These are phyloP conservation scores for Hydractinia echinata DNA, from an alignment of 30 jellyfish, hydroid and myxozoan species.

Conservation along the genomic window DNA sequence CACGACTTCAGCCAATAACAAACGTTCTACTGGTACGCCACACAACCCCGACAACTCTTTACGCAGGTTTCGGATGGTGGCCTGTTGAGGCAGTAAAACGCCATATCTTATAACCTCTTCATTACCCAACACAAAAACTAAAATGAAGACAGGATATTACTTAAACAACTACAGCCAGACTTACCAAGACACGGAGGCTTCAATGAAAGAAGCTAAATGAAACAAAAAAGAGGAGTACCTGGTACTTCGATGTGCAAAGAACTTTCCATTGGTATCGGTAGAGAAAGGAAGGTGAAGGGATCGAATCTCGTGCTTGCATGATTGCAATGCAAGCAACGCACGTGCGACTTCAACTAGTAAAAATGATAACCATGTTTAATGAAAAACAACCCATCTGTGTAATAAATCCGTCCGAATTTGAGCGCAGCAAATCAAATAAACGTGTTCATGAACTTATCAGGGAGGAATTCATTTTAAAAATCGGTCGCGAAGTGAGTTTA, in stretches of 20 bases:
- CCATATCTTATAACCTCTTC: slow-evolving; percentile 66
- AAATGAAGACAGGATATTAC: neutral
- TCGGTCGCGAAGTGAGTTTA: no score
- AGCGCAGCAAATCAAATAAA: no score
- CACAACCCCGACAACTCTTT: slow-evolving; percentile 47
- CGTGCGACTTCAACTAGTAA: slow-evolving; percentile 89
- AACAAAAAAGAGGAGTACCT: slow-evolving; percentile 33
- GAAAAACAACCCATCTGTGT: neutral
- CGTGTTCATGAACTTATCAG: no score
- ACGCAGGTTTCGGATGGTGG: slow-evolving; percentile 47
- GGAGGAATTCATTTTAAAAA: no score
- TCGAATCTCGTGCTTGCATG: slow-evolving; percentile 95
- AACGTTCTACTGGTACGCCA: slow-evolving; percentile 40
- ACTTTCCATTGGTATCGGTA: slow-evolving; percentile 95
- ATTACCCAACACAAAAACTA: slow-evolving; percentile 64
- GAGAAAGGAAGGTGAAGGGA: slow-evolving; percentile 86
- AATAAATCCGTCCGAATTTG: no score
- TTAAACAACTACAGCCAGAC: no score
- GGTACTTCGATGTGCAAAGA: slow-evolving; percentile 82
- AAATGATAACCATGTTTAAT: neutral
- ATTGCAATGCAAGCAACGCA: slow-evolving; percentile 87
- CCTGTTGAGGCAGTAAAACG: slow-evolving; percentile 57
- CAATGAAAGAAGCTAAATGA: no score
- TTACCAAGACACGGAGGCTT: no score
- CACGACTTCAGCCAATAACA: slow-evolving; percentile 67